Conservation (phyloP, 2,113 vertebrate genomes). For the Chloroceryle aenea region DNA sequence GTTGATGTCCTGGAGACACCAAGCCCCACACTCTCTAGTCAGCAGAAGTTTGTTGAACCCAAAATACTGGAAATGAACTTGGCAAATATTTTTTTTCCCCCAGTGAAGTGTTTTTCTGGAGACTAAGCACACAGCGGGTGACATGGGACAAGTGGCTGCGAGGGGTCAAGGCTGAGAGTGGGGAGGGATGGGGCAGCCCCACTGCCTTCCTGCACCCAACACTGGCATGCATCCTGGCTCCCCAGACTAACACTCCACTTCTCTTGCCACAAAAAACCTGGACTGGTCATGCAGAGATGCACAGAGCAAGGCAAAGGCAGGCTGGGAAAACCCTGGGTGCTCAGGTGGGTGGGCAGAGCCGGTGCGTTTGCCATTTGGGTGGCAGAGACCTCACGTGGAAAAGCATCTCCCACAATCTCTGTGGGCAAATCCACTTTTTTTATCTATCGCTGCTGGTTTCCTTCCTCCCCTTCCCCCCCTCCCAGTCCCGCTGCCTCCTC, state of each 20-base stretch:
- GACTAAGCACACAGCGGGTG: background rate
- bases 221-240: accelerated
- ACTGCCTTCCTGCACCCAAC: background rate
- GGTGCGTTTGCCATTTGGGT: background rate
- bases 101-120: background rate
- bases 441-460: background rate
- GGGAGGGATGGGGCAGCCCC: background rate
- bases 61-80: background rate
- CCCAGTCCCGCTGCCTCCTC: background rate
- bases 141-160: background rate
- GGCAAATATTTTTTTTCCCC: background rate
- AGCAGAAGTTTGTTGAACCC: background rate
- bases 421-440: background rate
- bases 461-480: background rate
- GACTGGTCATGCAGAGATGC: background rate
- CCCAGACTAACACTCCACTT: accelerated
- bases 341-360: background rate
- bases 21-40: accelerated
- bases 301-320: background rate
- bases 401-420: background rate
- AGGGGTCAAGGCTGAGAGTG: background rate
- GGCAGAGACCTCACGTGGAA: background rate
- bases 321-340: accelerated
- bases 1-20: background rate
- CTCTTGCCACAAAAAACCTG: background rate